Evolutionary conservation across 1,140 invertebrate species (phyloP), one percentile per base, ranked within the genome.

Genomic region (Drosophila persimilis): DNA sequence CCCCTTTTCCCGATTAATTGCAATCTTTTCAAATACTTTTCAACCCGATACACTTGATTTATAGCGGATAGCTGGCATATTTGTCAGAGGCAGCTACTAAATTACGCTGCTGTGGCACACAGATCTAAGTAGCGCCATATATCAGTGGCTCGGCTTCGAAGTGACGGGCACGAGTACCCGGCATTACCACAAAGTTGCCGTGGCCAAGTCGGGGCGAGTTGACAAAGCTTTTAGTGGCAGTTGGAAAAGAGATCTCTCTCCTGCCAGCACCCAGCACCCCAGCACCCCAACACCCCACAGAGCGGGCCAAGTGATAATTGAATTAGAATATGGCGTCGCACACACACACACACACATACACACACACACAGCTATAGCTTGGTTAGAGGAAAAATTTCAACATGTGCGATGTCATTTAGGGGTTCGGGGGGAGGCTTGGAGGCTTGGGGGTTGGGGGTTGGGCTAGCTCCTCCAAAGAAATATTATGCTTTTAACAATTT

Each of bases 401-500:
- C 83, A 88, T 88, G 78, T 88, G 83, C 71, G 75, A 73, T 73
- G 80, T 83, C 72, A 83, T 83, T 88, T 89, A 53, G 65, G 74
- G 63, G 63, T 75, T 70, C 45, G 56, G 3, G 11, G 58, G 26
- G 15, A 58, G 47, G 17, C 17, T 17, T 44, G 51, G 26, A 1
- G 6, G 29, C 7, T 44, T 60, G n/a, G n/a, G n/a, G n/a, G n/a
- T n/a, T n/a, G 51, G 61, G 47, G 60, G 66, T 52, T 70, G 62
- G 66, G 65, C 67, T 35, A 67, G 72, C 71, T 52, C 59, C 71
- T 73, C 76, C 73, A 69, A 90, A 90, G 86, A 89, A 89, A 81
- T 89, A 89, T 89, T 89, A 85, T 89, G 74, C 85, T 89, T 89
- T 89, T 89, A 89, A 89, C 85, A 89, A 89, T 89, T 89, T 85